Evolutionary conservation across 2,888 invertebrate genomes (phyloP).

Genomic region (Drosophila mettleri): DNA sequence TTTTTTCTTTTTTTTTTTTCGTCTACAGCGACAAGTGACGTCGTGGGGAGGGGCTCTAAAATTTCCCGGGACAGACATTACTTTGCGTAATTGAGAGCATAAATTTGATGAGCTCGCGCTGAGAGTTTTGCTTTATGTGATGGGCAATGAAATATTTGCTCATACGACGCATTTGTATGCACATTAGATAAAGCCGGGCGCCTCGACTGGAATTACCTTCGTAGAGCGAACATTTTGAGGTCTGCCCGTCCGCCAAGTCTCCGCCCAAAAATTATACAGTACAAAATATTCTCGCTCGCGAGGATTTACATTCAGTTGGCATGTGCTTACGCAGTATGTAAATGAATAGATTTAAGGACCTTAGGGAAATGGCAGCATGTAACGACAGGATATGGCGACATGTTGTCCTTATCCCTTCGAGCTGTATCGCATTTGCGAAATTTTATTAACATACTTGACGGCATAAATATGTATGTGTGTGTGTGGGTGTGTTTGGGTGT

Average conservation of each 20-base stretch:
- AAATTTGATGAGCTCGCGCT: slow-evolving; percentile 59
- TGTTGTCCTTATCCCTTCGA: slow-evolving; percentile 21
- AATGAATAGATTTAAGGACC: slow-evolving; percentile 45
- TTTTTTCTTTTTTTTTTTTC: slow-evolving; percentile 6
- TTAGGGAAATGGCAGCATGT: slow-evolving; percentile 29
- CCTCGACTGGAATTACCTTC: slow-evolving; percentile 12
- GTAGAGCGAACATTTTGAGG: slow-evolving; percentile 12
- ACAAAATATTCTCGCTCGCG: slow-evolving; percentile 4
- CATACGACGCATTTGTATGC: slow-evolving; percentile 28
- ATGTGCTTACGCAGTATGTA: slow-evolving; percentile 36
- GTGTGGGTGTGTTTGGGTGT: neutral
- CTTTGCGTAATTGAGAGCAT: slow-evolving; percentile 66
- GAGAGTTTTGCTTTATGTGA: slow-evolving; percentile 39
- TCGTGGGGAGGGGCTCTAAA: neutral
- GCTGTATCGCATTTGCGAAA: slow-evolving; percentile 31
- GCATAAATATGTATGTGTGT: neutral
- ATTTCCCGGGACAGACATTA: slow-evolving; percentile 56
- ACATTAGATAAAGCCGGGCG: slow-evolving; percentile 41
- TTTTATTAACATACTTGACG: slow-evolving; percentile 36
- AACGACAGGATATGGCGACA: slow-evolving; percentile 32
- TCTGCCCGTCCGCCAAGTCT: neutral
- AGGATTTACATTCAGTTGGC: slow-evolving; percentile 29
- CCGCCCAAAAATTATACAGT: neutral
- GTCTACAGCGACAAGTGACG: slow-evolving; percentile 48
- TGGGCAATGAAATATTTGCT: slow-evolving; percentile 55